Conservation (phyloP, 2,888 invertebrate genomes). For the Drosophila mercatorum region DNA sequence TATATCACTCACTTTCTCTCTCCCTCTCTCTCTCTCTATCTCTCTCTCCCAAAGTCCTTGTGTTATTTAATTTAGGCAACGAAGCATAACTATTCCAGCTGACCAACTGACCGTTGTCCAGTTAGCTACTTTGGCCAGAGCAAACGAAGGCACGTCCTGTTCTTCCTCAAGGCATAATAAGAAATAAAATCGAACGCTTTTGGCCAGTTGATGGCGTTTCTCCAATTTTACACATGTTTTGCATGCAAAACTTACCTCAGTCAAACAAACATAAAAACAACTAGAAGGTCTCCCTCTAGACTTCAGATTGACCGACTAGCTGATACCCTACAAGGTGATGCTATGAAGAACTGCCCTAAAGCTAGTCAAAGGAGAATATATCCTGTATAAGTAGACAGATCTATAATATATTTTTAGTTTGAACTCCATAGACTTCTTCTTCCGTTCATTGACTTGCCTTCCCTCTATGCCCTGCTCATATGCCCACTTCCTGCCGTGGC, state of each 20-base stretch:
- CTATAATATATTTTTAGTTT: too few species aligned
- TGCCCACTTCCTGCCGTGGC: too few species aligned
- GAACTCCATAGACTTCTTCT: too few species aligned
- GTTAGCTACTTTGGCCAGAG: slow-evolving; percentile 11
- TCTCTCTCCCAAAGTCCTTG: slow-evolving; percentile 49
- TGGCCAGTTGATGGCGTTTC: slow-evolving; percentile 51
- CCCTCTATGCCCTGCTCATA: too few species aligned
- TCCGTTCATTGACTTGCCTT: too few species aligned
- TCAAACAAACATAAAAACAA: slow-evolving; percentile 32
- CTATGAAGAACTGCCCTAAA: not conserved
- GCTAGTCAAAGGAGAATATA: too few species aligned
- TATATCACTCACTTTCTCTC: not conserved
- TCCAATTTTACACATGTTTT: slow-evolving; percentile 61
- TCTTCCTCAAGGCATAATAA: slow-evolving; percentile 21
- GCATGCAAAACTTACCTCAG: slow-evolving; percentile 54
- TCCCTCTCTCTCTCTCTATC: not conserved
- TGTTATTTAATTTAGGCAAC: slow-evolving; percentile 68
- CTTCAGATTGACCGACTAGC: not conserved
- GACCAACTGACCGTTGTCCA: not conserved
- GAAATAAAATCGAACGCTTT: slow-evolving; percentile 49
- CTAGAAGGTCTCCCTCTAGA: not conserved
- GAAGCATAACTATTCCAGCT: slow-evolving; percentile 54
- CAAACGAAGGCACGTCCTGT: slow-evolving; percentile 36
- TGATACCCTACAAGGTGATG: not conserved
- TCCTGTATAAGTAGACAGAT: too few species aligned